Evolutionary conservation across 2,888 invertebrate genomes (phyloP), one percentile per base, ranked within the genome.

Genomic region (Camponotus fellah): DNA sequence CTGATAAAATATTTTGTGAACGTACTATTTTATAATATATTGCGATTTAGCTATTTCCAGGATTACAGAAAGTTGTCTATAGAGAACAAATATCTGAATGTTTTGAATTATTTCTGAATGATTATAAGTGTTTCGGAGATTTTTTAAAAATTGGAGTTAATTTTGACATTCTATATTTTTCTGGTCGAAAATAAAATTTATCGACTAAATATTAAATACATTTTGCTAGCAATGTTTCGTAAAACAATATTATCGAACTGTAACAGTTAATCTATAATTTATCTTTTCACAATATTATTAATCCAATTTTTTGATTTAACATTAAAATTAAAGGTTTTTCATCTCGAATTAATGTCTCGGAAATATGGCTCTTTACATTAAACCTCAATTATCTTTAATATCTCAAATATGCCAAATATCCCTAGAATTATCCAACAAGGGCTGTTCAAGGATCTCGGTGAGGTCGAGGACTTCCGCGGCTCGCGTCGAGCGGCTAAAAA

Each of bases 401-500:
- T n/a, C 4, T 40, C 17, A 4, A 66, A 40, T 49, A 49, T 49
- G 8, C 49, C 49, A 49, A 49, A 53, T 53, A 53, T 43, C 21
- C 17, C 17, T 37, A 60, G 10, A 79, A 32, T 40, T 32, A 46
- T 68, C 32, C 40, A 37, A 17, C 43, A 12, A 37, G 8, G n/a
- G 43, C 43, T 58, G 58, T 79, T 79, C 53, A 37, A 79, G 58
- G 58, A 79, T 21, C 69, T 71, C 34, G 46, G 26, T 17, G 60
- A 79, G 60, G 71, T 79, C 46, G 71, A 60, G 60, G 60, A 79
- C 60, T 71, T 71, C 9, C 46, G 71, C 12, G 79, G 68, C 60
- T 82, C 46, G 66, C 71, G 76, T 76, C 58, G 53, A 17, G 5
- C 9, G 68, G 26, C 79, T 21, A 65, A 80, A 21, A 71, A 83